Evolutionary conservation across 2,113 vertebrate species (phyloP), one percentile per base, ranked within the genome.

Genomic region (Aplodontia rufa): DNA sequence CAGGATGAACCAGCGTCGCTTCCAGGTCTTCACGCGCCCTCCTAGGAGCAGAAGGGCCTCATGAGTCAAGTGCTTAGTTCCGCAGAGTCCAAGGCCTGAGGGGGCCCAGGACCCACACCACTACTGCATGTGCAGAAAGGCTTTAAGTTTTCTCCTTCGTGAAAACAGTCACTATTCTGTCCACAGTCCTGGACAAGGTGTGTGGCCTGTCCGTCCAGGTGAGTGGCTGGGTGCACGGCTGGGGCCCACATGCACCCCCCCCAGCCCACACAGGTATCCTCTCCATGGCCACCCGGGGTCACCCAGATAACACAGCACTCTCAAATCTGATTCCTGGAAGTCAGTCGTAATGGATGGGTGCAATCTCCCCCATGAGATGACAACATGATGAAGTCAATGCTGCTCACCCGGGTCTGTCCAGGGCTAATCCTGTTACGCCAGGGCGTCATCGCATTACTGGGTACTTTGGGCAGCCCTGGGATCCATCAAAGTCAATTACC

Each of bases 1-100:
- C 96, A 99, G 98, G 96, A 99, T 99, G 97, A 99, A 99, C 99
- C 99, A 99, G 37, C 99, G 99, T 82, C 99, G 99, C 97, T 99
- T 99, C 99, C 99, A 99, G 1, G 99, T 99, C 98, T 99, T 99
- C 93, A 99, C 99, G 71, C 99, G 98, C 92, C 99, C 99, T 1
- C 99, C 99, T 99, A 96, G 17, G 96, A 94, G 90, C 86, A 98
- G 89, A 99, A 97, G 89, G 91, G 32, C 62, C 76, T 19, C 0
- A 8, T 97, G 82, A 96, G 94, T 24, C 26, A 3, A 64, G 8
- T 0, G 5, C 64, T 20, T 3, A 0, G 14, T 1, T 6, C 20
- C 6, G 47, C 40, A 3, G 32, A 40, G 64, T 55, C 47, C 16
- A 2, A 35, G 49, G 81, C 32, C 51, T 64, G 9, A 9, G 45